Percentiles rank a stretch among this genome's conserved stretches.
These are phyloP conservation scores for Catocala nupta DNA, from an alignment of 2,888 invertebrate genomes.

Conservation along the genomic window DNA sequence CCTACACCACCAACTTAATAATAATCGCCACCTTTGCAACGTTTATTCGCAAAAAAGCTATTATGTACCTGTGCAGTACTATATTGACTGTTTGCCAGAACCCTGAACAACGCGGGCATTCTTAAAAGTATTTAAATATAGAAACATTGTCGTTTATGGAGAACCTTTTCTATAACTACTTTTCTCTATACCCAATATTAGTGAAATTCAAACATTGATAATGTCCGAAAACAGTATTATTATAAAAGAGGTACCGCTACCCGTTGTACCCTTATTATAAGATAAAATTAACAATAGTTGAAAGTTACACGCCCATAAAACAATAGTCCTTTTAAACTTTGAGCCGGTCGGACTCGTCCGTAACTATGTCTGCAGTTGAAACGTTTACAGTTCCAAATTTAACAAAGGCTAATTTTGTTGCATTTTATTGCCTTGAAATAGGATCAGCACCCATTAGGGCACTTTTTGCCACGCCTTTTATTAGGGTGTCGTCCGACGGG, in stretches of 20 bases:
- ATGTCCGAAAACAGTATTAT: conserved; percentile 23
- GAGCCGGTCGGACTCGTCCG: conserved; percentile 61
- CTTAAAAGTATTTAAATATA: too few species aligned
- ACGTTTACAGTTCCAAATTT: conserved; percentile 76
- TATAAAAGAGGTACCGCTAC: conserved; percentile 25
- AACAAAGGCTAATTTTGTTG: conserved; percentile 86
- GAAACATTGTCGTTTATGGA: too few species aligned
- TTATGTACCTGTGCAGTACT: too few species aligned
- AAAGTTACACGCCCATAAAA: conserved; percentile 74
- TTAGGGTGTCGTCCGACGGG: conserved; percentile 86
- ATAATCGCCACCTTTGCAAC: too few species aligned
- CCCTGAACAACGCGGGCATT: too few species aligned
- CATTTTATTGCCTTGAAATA: conserved; percentile 85
- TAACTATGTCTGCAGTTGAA: conserved; percentile 66
- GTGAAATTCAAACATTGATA: background rate
- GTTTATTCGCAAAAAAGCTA: too few species aligned
- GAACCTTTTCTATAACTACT: too few species aligned
- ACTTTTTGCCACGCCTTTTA: conserved; percentile 86
- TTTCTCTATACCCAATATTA: too few species aligned
- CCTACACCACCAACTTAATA: too few species aligned
- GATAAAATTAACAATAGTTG: conserved; percentile 51
- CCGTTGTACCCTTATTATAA: conserved; percentile 38
- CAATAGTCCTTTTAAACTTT: conserved; percentile 63
- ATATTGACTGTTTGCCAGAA: too few species aligned
- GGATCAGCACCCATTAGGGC: conserved; percentile 83